Conservation (phyloP, 23 tunicate species). For the Halocynthia aurantium region DNA sequence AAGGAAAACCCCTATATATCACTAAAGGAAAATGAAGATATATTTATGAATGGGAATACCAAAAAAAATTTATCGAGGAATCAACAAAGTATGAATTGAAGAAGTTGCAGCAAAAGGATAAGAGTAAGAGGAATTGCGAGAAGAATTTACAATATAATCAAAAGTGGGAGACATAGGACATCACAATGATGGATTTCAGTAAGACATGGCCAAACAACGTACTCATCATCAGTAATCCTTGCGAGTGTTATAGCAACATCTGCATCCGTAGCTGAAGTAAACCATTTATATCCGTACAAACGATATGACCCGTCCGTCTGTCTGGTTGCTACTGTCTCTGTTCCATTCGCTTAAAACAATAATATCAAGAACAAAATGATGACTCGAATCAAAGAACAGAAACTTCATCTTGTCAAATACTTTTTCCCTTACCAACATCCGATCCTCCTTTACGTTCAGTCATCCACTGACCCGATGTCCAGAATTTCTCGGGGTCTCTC, state of each 20-base stretch:
- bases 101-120: too few species aligned
- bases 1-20: too few species aligned
- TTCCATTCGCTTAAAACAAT: conserved; percentile 47
- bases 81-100: too few species aligned
- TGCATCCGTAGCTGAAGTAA: conserved; percentile 94
- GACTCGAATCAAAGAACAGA: too few species aligned
- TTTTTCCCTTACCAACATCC: conserved; percentile 71
- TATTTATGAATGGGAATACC: too few species aligned
- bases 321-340: conserved; percentile 61
- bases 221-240: conserved; percentile 59
- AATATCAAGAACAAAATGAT: neutral
- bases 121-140: neutral
- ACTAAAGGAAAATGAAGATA: too few species aligned
- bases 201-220: neutral
- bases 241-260: conserved; percentile 85
- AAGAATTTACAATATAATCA: neutral
- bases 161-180: too few species aligned
- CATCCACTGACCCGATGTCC: conserved; percentile 99
- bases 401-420: too few species aligned
- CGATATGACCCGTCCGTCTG: conserved; percentile 57
- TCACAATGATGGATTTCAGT: too few species aligned
- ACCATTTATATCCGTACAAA: conserved; percentile 91
- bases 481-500: conserved; percentile 43
- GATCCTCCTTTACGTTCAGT: conserved; percentile 92
- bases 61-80: too few species aligned